These are phyloP conservation scores for Copidosoma floridanum DNA, from an alignment of 1,140 invertebrate genomes.

Conservation along the genomic window DNA sequence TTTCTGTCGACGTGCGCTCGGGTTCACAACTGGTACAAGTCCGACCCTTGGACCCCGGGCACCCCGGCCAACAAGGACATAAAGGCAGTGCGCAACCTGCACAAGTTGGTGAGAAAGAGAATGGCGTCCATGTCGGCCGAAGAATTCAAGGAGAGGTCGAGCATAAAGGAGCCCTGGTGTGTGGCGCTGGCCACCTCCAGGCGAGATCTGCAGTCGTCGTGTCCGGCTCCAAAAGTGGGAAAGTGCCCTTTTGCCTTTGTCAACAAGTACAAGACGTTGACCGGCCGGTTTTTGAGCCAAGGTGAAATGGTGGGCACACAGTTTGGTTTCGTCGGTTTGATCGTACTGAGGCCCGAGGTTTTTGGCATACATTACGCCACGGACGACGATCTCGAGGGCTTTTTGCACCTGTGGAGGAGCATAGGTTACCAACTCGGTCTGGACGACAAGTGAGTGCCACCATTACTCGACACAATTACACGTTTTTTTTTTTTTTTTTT, in stretches of 20 bases:
- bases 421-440: conserved; percentile 78
- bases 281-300: conserved; percentile 58
- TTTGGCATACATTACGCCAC: conserved; percentile 62
- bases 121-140: conserved; percentile 30
- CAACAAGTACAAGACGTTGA: conserved; percentile 54
- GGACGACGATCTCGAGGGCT: conserved; percentile 67
- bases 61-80: conserved; percentile 52
- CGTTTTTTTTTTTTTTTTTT: too few species aligned
- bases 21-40: conserved; percentile 57
- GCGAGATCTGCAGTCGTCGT: conserved; percentile 32
- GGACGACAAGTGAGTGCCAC: conserved; percentile 70
- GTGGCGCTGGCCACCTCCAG: conserved; percentile 33
- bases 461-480: too few species aligned
- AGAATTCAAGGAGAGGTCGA: conserved; percentile 30
- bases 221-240: conserved; percentile 28
- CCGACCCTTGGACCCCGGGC: conserved; percentile 52
- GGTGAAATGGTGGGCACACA: conserved; percentile 77
- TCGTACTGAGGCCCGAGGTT: conserved; percentile 62
- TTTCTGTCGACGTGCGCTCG: conserved; percentile 56
- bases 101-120: conserved; percentile 44
- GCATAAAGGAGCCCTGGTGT: conserved; percentile 54
- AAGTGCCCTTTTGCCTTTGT: conserved; percentile 49
- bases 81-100: conserved; percentile 51
- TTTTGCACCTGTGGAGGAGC: conserved; percentile 77
- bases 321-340: conserved; percentile 76